A percentile compares a stretch with the other conserved stretches of the same genome.
Evolutionary conservation across 2,888 invertebrate species (phyloP).

Genomic region (Prenolepis imparis): DNA sequence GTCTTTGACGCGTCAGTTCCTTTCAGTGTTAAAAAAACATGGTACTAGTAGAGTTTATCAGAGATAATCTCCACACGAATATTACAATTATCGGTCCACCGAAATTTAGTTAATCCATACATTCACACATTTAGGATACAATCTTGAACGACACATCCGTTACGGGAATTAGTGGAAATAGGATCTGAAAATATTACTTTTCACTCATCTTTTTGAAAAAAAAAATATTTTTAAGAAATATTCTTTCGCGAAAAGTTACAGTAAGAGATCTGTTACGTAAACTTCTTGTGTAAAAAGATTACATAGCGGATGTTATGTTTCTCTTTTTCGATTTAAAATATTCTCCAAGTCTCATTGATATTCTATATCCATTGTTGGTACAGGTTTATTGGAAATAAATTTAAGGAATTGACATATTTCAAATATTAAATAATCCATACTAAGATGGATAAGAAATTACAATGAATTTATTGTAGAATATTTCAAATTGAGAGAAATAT

Average conservation of each 20-base stretch:
- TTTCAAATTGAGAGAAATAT: constrained; percentile 28
- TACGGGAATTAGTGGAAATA: constrained; percentile 32
- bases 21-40: constrained; percentile 35
- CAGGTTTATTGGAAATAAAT: constrained; percentile 19
- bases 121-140: constrained; percentile 67
- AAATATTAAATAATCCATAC: constrained; percentile 4
- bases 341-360: constrained; percentile 21
- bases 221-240: constrained; percentile 21
- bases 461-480: neutral
- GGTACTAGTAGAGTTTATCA: constrained; percentile 2
- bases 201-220: constrained; percentile 66
- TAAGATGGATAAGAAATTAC: neutral
- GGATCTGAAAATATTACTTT: constrained; percentile 23
- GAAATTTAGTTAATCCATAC: constrained; percentile 56
- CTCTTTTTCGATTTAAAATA: constrained; percentile 5
- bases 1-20: constrained; percentile 15
- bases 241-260: constrained; percentile 20
- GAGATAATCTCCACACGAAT: constrained; percentile 18
- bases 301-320: constrained; percentile 24
- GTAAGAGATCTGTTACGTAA: constrained; percentile 35
- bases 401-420: neutral
- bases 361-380: neutral
- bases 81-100: constrained; percentile 31
- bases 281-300: constrained; percentile 12
- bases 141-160: constrained; percentile 54